A percentile compares a stretch with the other conserved stretches of the same genome.
These are phyloP conservation scores for Manis crassicaudata DNA, from an alignment of 2,797 vertebrate genomes.

Conservation along the genomic window DNA sequence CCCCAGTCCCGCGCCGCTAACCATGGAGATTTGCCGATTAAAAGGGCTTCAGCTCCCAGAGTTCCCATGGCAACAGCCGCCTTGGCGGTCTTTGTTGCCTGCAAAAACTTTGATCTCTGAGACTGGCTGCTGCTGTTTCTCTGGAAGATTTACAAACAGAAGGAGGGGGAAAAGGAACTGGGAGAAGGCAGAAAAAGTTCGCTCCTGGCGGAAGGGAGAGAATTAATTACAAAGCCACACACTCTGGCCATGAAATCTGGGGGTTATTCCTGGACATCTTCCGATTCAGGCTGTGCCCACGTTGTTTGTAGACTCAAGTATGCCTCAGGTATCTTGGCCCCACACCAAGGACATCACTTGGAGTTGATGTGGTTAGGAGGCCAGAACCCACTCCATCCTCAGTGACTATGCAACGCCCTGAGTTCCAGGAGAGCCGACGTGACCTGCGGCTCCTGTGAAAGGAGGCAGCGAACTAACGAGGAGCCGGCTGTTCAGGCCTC, in stretches of 20 bases:
- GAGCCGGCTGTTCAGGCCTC: background rate
- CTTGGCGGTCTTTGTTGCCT: constrained; percentile 87
- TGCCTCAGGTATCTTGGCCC: background rate
- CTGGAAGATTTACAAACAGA: constrained; percentile 79
- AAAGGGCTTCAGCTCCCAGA: constrained; percentile 83
- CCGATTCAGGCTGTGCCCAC: constrained; percentile 38
- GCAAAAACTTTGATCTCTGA: constrained; percentile 88
- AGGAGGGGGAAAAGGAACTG: constrained; percentile 53
- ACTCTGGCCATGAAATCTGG: constrained; percentile 75
- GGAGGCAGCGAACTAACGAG: background rate
- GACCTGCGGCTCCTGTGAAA: background rate
- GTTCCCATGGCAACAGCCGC: constrained; percentile 90
- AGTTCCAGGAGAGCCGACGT: background rate
- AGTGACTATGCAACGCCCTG: background rate
- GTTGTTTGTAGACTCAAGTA: background rate
- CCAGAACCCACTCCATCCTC: background rate
- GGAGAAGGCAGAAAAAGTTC: constrained; percentile 81
- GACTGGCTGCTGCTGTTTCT: constrained; percentile 81
- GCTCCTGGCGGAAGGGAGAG: constrained; percentile 68
- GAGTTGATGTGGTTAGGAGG: background rate
- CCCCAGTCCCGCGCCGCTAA: constrained; percentile 73
- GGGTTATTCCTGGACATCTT: constrained; percentile 54
- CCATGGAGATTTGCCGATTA: constrained; percentile 85
- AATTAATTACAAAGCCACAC: constrained; percentile 67
- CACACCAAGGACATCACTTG: background rate